phyloP scores from a whole-genome alignment of 2,113 vertebrate genomes.

The Petromus typicus region DNA sequence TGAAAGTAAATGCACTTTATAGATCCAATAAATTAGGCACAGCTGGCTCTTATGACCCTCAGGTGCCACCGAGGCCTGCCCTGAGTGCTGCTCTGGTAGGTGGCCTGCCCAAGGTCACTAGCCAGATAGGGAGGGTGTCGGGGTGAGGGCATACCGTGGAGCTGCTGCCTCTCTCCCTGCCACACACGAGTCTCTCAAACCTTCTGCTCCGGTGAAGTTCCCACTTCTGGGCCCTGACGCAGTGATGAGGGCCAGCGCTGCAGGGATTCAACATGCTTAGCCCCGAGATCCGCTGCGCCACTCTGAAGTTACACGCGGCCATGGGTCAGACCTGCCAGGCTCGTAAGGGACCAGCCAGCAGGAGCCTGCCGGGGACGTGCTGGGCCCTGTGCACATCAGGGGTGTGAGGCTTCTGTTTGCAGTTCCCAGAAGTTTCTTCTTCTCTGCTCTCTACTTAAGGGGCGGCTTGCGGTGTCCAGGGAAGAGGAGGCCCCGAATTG shows the following conservation, averaged over 20 bases:
- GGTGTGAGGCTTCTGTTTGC: fast-evolving
- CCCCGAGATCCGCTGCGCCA: too few species aligned
- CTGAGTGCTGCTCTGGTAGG: neutral
- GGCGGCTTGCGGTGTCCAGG: neutral
- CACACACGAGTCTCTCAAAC: fast-evolving
- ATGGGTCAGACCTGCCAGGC: neutral
- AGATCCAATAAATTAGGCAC: conserved; percentile 63
- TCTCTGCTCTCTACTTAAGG: neutral
- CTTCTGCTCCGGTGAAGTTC: neutral
- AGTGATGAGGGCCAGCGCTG: neutral
- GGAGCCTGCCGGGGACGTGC: neutral
- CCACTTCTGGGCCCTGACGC: neutral
- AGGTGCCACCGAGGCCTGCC: neutral
- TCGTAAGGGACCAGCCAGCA: neutral
- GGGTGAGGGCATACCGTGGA: neutral
- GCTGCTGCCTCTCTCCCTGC: neutral
- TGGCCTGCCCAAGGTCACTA: conserved; percentile 17
- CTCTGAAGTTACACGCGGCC: neutral
- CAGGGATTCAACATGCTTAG: too few species aligned
- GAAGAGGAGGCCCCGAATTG: neutral
- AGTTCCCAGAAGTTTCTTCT: neutral
- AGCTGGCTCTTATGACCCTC: neutral
- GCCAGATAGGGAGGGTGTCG: neutral
- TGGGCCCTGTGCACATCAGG: neutral
- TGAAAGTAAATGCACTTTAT: conserved; percentile 65